Evolutionary conservation across 2,113 vertebrate species (phyloP).

Genomic region (Semnornis frantzii): DNA sequence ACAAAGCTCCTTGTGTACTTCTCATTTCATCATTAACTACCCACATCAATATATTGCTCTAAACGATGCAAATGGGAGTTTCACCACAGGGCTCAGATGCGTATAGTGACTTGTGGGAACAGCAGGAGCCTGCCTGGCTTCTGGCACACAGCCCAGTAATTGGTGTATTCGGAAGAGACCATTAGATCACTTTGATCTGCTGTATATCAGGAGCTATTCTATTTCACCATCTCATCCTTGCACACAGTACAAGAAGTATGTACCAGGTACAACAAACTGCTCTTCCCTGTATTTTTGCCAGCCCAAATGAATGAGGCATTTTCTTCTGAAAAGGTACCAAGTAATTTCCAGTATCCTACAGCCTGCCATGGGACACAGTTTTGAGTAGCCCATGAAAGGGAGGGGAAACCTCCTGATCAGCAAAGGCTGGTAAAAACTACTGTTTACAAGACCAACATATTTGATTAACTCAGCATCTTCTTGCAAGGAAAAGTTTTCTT

Average conservation of each 20-base stretch:
- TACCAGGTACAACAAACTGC: slow-evolving; percentile 8
- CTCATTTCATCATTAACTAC: not conserved
- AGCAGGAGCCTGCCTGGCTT: slow-evolving; percentile 33
- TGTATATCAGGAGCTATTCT: slow-evolving; percentile 8
- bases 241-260: slow-evolving; percentile 4
- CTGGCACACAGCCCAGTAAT: slow-evolving; percentile 36
- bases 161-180: not conserved
- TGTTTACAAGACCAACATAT: not conserved
- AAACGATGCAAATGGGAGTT: not conserved
- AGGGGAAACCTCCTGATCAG: not conserved
- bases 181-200: slow-evolving; percentile 10
- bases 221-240: slow-evolving; percentile 17
- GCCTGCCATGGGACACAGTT: not conserved
- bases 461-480: not conserved
- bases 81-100: not conserved
- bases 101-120: not conserved
- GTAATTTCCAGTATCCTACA: slow-evolving; percentile 21
- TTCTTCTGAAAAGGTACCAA: slow-evolving; percentile 11
- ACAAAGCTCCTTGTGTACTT: not conserved
- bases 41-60: not conserved
- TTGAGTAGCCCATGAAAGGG: not conserved
- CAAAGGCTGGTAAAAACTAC: not conserved
- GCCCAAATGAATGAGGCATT: not conserved
- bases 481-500: not conserved
- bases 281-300: slow-evolving; percentile 3